phyloP scores from a whole-genome alignment of 2,113 vertebrate species.

The Xiphias gladius region DNA sequence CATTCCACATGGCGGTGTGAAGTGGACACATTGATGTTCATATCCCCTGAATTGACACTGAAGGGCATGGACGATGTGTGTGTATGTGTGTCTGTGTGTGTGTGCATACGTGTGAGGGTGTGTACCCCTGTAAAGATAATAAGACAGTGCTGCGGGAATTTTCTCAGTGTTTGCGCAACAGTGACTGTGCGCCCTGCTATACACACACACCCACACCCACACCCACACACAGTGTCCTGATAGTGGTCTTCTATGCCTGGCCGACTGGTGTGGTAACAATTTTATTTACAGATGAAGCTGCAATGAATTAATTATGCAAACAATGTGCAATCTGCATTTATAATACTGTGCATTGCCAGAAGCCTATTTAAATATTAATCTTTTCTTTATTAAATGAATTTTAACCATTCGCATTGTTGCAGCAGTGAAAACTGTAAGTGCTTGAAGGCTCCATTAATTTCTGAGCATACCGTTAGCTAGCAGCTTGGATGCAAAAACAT shows the following conservation, averaged over 20 bases:
- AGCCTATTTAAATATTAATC: slow-evolving; percentile 72
- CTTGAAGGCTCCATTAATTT: slow-evolving; percentile 52
- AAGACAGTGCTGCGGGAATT: slow-evolving; percentile 62
- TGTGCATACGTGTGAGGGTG: slow-evolving; percentile 19
- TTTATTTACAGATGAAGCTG: slow-evolving; percentile 70
- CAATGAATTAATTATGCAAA: slow-evolving; percentile 70
- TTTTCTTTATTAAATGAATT: slow-evolving; percentile 62
- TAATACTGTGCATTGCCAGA: slow-evolving; percentile 47
- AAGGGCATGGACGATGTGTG: slow-evolving; percentile 35
- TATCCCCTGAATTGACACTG: slow-evolving; percentile 47
- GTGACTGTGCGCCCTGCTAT: slow-evolving; percentile 17
- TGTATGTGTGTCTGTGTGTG: too few relatives aligned
- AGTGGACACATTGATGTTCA: slow-evolving; percentile 50
- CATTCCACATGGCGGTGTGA: slow-evolving; percentile 53
- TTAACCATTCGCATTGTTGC: slow-evolving; percentile 62
- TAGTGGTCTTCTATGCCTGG: slow-evolving; percentile 22
- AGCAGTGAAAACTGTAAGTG: slow-evolving; percentile 39
- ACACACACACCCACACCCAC: slow-evolving; percentile 7
- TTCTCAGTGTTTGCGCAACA: slow-evolving; percentile 60
- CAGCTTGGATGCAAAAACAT: slow-evolving; percentile 36
- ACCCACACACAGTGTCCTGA: slow-evolving; percentile 12
- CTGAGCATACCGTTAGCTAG: slow-evolving; percentile 10
- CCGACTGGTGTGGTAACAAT: slow-evolving; percentile 45
- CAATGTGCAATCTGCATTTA: slow-evolving; percentile 63
- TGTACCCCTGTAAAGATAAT: slow-evolving; percentile 48